Evolutionary conservation across 2,888 invertebrate genomes (phyloP), one percentile per base, ranked within the genome.

Genomic region (Pterobdella sp.): DNA sequence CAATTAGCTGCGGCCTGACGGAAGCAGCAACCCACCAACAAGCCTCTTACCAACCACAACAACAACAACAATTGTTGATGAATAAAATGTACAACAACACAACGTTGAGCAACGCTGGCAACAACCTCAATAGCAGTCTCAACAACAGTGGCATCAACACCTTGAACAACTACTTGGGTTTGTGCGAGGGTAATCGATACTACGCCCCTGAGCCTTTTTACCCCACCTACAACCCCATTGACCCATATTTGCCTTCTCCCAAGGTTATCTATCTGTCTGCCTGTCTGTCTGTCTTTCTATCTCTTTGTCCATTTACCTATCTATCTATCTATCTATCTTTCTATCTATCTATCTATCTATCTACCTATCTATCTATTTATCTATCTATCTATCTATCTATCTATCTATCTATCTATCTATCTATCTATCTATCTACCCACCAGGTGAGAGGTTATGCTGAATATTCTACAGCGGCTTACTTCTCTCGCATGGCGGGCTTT

Each of bases 401-500:
- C n/a, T n/a, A n/a, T n/a, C n/a, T n/a, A n/a, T n/a, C n/a, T n/a
- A n/a, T n/a, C n/a, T n/a, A n/a, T n/a, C n/a, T n/a, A n/a, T n/a
- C n/a, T n/a, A n/a, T n/a, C n/a, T n/a, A n/a, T n/a, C n/a, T n/a
- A n/a, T n/a, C n/a, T n/a, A n/a, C n/a, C n/a, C n/a, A n/a, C n/a
- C n/a, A n/a, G 26, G n/a, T 4, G 10, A 7, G 60, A 3, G 7
- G 14, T 31, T 79, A 79, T 35, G 76, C 80, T 77, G 82, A 82
- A 72, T 82, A 82, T 72, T 70, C 79, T 1, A 52, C 71, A 31
- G 71, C 74, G n/a, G 79, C 80, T 64, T 81, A 82, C 76, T 78
- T 79, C 34, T 78, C 80, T 0, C 76, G 80, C 37, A 78, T 82
- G 72, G 80, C 81, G 67, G 79, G 80, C 52, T 76, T 80, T 34